Conservation (phyloP, 2,888 invertebrate genomes). For the Mesodorylaimus sp. region DNA sequence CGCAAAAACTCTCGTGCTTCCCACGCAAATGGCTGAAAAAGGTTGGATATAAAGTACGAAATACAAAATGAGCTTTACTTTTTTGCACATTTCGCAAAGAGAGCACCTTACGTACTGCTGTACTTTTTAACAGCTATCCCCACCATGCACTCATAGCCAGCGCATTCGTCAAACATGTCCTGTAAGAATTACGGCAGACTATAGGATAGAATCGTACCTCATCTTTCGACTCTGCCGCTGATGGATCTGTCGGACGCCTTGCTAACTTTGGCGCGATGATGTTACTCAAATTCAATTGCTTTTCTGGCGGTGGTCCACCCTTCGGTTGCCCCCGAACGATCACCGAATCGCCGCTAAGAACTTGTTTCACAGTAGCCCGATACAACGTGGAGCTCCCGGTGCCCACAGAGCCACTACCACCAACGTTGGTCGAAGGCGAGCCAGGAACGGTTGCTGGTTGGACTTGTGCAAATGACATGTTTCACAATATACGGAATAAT, state of each 20-base stretch:
- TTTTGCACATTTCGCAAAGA: not conserved
- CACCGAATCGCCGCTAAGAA: constrained; percentile 85
- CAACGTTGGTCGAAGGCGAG: too few relatives aligned
- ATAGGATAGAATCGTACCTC: constrained; percentile 30
- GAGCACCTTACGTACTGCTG: not conserved
- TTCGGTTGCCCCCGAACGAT: constrained; percentile 65
- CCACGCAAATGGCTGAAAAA: constrained; percentile 74
- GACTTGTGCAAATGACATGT: too few relatives aligned
- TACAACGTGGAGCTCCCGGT: constrained; percentile 15
- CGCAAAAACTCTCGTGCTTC: constrained; percentile 85
- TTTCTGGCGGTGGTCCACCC: constrained; percentile 58
- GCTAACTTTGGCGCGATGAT: constrained; percentile 79
- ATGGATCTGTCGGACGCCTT: constrained; percentile 46
- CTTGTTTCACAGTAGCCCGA: constrained; percentile 24
- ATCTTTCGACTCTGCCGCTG: constrained; percentile 30
- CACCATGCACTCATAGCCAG: too few relatives aligned
- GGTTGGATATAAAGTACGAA: constrained; percentile 17
- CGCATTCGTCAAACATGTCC: too few relatives aligned
- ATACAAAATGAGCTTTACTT: constrained; percentile 1
- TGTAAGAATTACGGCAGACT: too few relatives aligned
- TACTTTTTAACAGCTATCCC: too few relatives aligned
- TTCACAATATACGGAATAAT: too few relatives aligned
- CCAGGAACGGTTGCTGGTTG: too few relatives aligned
- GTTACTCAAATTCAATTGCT: constrained; percentile 69
- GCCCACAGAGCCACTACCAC: too few relatives aligned